A percentile compares a stretch with the other conserved stretches of the same genome.
Evolutionary conservation across 2,888 invertebrate genomes (phyloP).

Genomic region (Stenoptilia bipunctidactyla): DNA sequence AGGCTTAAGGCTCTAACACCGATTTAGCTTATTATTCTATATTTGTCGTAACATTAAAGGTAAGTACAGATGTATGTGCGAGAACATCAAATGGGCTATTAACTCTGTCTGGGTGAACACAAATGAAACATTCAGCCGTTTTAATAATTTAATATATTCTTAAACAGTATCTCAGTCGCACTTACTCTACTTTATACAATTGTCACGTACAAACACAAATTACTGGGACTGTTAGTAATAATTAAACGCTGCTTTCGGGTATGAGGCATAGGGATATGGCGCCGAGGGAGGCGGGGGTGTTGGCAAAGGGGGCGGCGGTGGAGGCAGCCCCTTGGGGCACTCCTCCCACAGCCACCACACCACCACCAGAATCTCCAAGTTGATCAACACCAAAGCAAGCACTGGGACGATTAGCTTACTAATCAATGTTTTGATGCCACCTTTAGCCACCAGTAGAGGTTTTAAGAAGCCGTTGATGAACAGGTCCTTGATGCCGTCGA

Average conservation of each 20-base stretch:
- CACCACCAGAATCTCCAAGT: constrained; percentile 48
- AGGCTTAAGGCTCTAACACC: no score
- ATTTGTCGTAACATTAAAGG: no score
- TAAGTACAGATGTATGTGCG: no score
- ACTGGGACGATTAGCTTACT: constrained; percentile 53
- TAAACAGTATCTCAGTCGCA: no score
- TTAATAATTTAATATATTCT: no score
- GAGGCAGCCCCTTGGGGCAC: constrained; percentile 26
- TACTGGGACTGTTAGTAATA: no score
- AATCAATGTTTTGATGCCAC: constrained; percentile 47
- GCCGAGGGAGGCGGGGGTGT: constrained; percentile 8
- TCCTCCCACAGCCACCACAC: constrained; percentile 68
- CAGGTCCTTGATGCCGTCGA: constrained; percentile 43
- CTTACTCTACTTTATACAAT: no score
- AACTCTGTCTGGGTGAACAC: no score
- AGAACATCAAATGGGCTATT: no score
- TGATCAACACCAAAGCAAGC: constrained; percentile 46
- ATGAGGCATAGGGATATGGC: neutral
- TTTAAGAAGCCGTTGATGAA: constrained; percentile 47
- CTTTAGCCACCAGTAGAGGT: constrained; percentile 42
- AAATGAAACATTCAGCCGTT: no score
- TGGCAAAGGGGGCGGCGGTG: constrained; percentile 8
- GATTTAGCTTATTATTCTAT: no score
- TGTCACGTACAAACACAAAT: no score
- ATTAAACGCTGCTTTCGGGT: neutral